Base-by-base conservation (phyloP, 2,113 vertebrate species). In the Amia ocellicauda region DNA sequence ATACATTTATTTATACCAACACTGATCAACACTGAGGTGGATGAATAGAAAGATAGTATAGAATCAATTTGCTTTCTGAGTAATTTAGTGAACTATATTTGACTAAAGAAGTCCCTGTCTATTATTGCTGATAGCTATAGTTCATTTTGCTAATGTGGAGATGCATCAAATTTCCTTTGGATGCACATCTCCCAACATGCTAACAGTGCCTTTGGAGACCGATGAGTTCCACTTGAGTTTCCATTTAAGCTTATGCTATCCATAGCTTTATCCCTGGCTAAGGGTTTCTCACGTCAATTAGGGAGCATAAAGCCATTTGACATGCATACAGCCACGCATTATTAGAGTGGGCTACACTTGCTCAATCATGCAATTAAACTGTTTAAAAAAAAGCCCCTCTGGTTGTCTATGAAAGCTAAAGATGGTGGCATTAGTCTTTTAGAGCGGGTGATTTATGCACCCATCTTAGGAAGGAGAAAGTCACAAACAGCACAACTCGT, bases 341-440 rank as follows among this genome's bases (percentile, higher is more conserved):
- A 83, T 84, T 85, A 66, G 78, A 78, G 74, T 74, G 69, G 70
- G 81, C 74, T 79, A 77, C 83, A 83, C 80, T 82, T 81, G 81
- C 82, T 87, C 82, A 81, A 83, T 88, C 86, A 86, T 78, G 70
- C 84, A 74, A 85, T 88, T 87, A 86, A 75, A 80, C 74, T 60
- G 64, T 27, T 47, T 49, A 45, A 62, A 75, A 63, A 69, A 60
- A 53, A 50, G 45, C 2, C 11, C 5, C 11, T 36, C 5, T 36
- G 31, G 36, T 63, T 66, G 59, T 69, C 27, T 42, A 26, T 19
- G 29, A 43, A 16, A 53, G 66, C 52, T 67, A 68, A 67, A 72
- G 67, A 71, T 52, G n/a, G 49, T 42, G 53, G 60, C 58, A 65
- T 19, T 13, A 8, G 31, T 58, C 47, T 41, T 78, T 68, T 63